phyloP scores from a whole-genome alignment of 92 coral and sea anemone genomes.

The Porites cylindrica region DNA sequence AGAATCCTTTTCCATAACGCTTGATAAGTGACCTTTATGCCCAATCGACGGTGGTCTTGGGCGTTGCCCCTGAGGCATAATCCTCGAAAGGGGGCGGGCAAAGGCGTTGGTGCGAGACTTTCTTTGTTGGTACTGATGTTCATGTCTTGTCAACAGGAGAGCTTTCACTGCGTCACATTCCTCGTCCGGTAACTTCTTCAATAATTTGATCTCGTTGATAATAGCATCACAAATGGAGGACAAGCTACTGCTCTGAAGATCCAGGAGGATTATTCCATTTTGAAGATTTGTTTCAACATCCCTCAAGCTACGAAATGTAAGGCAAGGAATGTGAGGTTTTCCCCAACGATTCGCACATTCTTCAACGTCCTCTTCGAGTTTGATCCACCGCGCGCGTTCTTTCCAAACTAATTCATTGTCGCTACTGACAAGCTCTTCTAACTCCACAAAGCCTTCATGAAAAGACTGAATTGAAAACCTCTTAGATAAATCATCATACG shows the following conservation, averaged over 20 bases:
- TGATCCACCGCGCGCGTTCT: conserved; percentile 99
- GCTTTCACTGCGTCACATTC: conserved; percentile 76
- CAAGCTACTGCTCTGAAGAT: conserved; percentile 68
- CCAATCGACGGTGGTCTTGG: background rate
- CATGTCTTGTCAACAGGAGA: conserved; percentile 86
- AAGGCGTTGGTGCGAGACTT: conserved; percentile 25
- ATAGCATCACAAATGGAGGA: conserved; percentile 81
- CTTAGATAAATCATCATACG: background rate
- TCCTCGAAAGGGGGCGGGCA: conserved; percentile 59
- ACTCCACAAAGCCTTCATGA: conserved; percentile 95
- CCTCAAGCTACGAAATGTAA: conserved; percentile 77
- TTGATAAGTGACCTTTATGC: background rate
- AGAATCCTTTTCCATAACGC: background rate
- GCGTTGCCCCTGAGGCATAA: conserved; percentile 27
- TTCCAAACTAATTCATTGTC: conserved; percentile 90
- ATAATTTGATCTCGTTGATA: conserved; percentile 62
- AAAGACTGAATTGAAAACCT: background rate
- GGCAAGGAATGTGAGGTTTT: conserved; percentile 96
- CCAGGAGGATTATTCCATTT: conserved; percentile 80
- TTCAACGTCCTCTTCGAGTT: conserved; percentile 96
- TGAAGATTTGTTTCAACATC: conserved; percentile 76
- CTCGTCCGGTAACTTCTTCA: conserved; percentile 52
- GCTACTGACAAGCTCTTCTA: conserved; percentile 82
- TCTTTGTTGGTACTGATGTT: conserved; percentile 84
- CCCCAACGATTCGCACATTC: conserved; percentile 97